phyloP scores from a whole-genome alignment of 2,113 vertebrate genomes.

The Anthoscopus minutus region DNA sequence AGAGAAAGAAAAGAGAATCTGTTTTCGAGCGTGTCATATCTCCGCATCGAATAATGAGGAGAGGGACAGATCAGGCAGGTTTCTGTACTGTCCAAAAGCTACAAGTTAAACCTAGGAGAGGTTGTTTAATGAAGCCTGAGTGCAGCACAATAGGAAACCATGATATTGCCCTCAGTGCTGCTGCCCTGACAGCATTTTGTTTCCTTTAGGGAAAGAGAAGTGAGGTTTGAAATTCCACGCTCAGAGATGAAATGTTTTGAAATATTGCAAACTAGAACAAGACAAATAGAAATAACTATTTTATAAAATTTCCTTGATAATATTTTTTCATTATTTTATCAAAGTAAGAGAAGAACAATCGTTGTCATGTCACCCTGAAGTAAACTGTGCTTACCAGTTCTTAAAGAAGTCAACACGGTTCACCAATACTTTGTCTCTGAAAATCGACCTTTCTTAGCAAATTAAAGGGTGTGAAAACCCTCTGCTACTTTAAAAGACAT shows the following conservation, averaged over 20 bases:
- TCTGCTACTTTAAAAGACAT: background rate
- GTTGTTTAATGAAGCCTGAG: background rate
- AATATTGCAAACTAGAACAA: background rate
- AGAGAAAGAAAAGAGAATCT: background rate
- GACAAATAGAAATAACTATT: background rate
- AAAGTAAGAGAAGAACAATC: background rate
- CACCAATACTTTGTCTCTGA: background rate
- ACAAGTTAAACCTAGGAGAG: background rate
- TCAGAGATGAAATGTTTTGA: background rate
- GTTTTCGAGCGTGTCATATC: background rate
- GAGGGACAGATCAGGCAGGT: background rate
- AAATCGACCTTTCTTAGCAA: background rate
- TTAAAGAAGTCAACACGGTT: background rate
- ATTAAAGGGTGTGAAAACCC: background rate
- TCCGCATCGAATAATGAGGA: background rate
- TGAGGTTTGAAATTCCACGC: background rate
- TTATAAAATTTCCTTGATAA: background rate
- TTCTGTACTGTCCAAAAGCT: background rate
- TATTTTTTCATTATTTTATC: background rate
- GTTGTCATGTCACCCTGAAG: fast-evolving
- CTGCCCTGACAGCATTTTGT: background rate
- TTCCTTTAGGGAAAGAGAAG: background rate
- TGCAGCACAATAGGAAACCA: background rate
- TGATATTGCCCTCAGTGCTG: background rate
- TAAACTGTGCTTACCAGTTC: background rate